phyloP scores from a whole-genome alignment of 2,113 vertebrate species.

The Vidua chalybeata region DNA sequence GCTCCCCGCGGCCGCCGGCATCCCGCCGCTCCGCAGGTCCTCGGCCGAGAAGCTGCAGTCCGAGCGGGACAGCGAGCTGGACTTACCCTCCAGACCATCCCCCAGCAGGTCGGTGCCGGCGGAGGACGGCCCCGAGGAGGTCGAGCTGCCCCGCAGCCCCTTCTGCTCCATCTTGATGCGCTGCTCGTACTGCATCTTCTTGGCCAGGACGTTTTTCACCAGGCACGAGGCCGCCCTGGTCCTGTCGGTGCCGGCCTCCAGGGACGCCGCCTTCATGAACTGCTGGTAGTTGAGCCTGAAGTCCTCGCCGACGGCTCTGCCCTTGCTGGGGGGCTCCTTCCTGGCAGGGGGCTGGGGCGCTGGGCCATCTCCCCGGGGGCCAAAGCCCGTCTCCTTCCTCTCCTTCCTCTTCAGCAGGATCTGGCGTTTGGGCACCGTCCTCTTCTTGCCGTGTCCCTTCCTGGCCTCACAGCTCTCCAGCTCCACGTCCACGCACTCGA shows the following conservation, averaged over 20 bases:
- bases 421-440: conserved; percentile 93
- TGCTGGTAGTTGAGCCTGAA: conserved; percentile 69
- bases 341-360: background rate
- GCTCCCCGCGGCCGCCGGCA: background rate
- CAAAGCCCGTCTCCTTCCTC: conserved; percentile 65
- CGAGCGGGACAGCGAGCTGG: conserved; percentile 72
- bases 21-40: background rate
- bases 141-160: conserved; percentile 40
- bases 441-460: conserved; percentile 71
- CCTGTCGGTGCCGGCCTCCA: conserved; percentile 79
- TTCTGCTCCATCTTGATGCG: conserved; percentile 67
- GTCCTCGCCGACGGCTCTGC: conserved; percentile 7
- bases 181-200: conserved; percentile 84
- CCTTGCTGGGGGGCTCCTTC: conserved; percentile 41
- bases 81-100: conserved; percentile 58
- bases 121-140: conserved; percentile 45
- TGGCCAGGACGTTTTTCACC: conserved; percentile 88
- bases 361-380: conserved; percentile 47
- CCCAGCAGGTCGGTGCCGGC: conserved; percentile 35
- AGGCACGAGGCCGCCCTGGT: conserved; percentile 85
- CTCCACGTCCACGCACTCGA: conserved; percentile 88
- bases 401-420: conserved; percentile 88
- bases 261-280: conserved; percentile 83
- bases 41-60: conserved; percentile 77
- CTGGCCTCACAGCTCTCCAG: conserved; percentile 81